Evolutionary conservation across 2,888 invertebrate genomes (phyloP).

Genomic region (Athrips mouffetella): DNA sequence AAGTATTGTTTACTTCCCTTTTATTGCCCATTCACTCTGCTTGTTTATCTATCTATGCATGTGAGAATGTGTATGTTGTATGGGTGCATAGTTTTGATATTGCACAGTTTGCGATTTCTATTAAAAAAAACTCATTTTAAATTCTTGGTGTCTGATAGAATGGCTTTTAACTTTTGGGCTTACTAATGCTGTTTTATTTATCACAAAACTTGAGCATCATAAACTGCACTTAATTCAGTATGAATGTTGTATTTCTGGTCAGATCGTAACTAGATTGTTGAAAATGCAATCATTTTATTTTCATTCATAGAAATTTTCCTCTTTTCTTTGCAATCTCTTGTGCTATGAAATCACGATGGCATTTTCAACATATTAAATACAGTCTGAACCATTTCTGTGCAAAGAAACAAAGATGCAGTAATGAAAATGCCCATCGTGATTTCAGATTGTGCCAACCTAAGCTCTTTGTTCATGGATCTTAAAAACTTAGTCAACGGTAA

Average conservation of each 20-base stretch:
- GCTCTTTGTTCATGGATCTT: constrained; percentile 71
- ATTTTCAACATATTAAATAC: constrained; percentile 67
- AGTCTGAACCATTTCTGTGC: not conserved
- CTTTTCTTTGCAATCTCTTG: constrained; percentile 64
- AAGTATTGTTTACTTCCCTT: constrained; percentile 38
- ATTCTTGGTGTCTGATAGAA: not conserved
- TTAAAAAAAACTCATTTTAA: no score
- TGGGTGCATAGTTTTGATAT: no score
- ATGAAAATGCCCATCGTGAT: constrained; percentile 78
- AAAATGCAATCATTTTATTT: constrained; percentile 73
- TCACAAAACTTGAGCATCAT: no score
- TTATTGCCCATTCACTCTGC: no score
- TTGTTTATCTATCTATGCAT: no score
- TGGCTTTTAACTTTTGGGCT: constrained; percentile 29
- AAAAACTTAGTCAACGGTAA: constrained; percentile 75
- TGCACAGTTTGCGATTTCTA: no score
- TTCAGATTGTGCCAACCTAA: constrained; percentile 75
- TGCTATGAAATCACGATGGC: constrained; percentile 75
- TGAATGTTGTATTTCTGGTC: constrained; percentile 23
- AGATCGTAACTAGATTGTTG: constrained; percentile 46
- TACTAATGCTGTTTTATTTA: constrained; percentile 37
- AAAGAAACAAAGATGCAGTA: constrained; percentile 35
- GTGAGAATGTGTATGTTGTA: no score
- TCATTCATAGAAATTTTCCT: constrained; percentile 25
- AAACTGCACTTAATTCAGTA: not conserved